Evolutionary conservation across 2,888 invertebrate genomes (phyloP).

Genomic region (Petrolisthes manimaculis): DNA sequence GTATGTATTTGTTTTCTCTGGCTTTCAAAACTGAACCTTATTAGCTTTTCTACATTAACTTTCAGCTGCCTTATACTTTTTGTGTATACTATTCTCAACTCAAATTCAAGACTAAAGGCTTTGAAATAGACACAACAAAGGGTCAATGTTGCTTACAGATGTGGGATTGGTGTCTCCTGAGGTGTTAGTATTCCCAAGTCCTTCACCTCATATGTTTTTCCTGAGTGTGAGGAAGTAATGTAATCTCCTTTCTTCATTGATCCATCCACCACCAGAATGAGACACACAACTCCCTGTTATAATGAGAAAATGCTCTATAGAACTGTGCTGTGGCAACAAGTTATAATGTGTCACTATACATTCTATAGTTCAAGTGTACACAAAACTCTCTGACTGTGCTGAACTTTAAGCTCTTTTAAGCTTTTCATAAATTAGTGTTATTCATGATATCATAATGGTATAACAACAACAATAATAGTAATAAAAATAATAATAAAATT

Average conservation of each 20-base stretch:
- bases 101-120: not conserved
- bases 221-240: slow-evolving; percentile 77
- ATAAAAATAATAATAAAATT: not conserved
- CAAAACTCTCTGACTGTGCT: no score
- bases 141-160: slow-evolving; percentile 42
- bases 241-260: slow-evolving; percentile 79
- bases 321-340: not conserved
- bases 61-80: not conserved
- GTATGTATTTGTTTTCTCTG: no score
- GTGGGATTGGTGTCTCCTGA: slow-evolving; percentile 76
- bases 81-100: not conserved
- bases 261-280: slow-evolving; percentile 85
- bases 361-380: not conserved
- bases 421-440: not conserved
- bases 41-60: not conserved
- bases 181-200: slow-evolving; percentile 85
- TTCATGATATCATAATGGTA: not conserved
- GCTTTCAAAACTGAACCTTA: not conserved
- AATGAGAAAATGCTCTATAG: not conserved
- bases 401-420: no score
- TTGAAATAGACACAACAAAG: not conserved
- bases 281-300: slow-evolving; percentile 78
- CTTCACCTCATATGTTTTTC: slow-evolving; percentile 79
- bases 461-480: not conserved
- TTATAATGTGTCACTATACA: not conserved